Base-by-base conservation (phyloP, 2,797 vertebrate species). In the Sitta carolinensis region DNA sequence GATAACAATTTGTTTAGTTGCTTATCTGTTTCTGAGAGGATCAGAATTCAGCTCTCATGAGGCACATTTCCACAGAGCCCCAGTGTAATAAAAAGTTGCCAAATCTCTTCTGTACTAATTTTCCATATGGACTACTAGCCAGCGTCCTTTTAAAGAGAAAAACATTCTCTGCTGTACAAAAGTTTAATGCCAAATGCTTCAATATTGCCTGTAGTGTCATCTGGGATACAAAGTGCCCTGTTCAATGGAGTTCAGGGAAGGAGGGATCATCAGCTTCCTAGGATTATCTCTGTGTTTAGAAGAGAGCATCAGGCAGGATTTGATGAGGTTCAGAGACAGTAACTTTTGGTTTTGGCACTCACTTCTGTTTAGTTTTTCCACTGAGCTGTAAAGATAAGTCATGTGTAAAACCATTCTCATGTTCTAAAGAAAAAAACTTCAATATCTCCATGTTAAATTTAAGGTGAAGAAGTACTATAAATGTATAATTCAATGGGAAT, bases 51-150 rank as follows among this genome's bases (percentile, higher is more conserved):
- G 82, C 93, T 94, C 83, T 87, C 81, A 59, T 16, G 89, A 92
- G 87, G 82, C 80, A 73, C 75, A 89, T 87, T 89, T 95, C 63
- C 84, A 87, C 88, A 92, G 93, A 83, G 55, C 45, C 61, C 64
- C 73, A 16, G 62, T 54, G 75, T 75, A 94, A 93, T 18, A 63
- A 85, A 92, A 80, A 26, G 25, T 70, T 95, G 55, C 45, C 76
- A 88, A 26, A 83, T 90, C 66, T 51, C 84, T 93, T 95, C 96
- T 93, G 84, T 92, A 93, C 97, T 97, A 94, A 92, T 97, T 92
- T 96, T 83, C 86, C 94, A 78, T 26, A 78, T 32, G 66, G 88
- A 92, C 72, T 88, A 76, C 81, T 90, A 94, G 84, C 87, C 91
- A 95, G n/a, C 3, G 7, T 80, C 90, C 58, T 79, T 80, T 87